These are phyloP conservation scores for Tethea ocularis DNA, from an alignment of 2,888 invertebrate genomes.

Conservation along the genomic window DNA sequence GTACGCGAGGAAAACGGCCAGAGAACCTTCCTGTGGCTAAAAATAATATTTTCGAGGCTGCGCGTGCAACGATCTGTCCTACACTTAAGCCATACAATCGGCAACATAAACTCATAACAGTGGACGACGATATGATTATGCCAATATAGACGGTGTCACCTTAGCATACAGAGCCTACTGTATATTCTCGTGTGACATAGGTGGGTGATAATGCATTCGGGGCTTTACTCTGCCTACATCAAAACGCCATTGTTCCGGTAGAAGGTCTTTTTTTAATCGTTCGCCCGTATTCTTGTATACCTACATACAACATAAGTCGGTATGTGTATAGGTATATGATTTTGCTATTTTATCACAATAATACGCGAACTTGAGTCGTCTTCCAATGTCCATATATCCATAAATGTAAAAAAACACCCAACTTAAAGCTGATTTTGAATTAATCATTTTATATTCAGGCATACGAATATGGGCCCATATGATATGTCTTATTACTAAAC, in stretches of 20 bases:
- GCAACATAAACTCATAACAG: slow-evolving; percentile 37
- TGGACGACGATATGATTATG: slow-evolving; percentile 30
- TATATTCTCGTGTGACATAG: slow-evolving; percentile 13
- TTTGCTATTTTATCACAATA: slow-evolving; percentile 19
- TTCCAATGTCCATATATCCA: slow-evolving; percentile 26
- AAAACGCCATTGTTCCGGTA: slow-evolving; percentile 56
- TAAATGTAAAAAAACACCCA: too few species aligned
- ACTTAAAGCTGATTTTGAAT: too few species aligned
- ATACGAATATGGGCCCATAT: too few species aligned
- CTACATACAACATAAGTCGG: not conserved
- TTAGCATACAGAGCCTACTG: slow-evolving; percentile 23
- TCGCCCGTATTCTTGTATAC: slow-evolving; percentile 34
- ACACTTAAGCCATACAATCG: slow-evolving; percentile 43
- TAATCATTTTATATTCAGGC: too few species aligned
- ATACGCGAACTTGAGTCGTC: slow-evolving; percentile 14
- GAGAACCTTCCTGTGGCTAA: slow-evolving; percentile 77
- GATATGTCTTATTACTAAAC: too few species aligned
- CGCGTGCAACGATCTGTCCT: slow-evolving; percentile 63
- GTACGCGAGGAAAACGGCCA: slow-evolving; percentile 71
- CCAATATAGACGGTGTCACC: slow-evolving; percentile 35
- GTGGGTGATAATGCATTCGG: slow-evolving; percentile 18
- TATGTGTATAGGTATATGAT: slow-evolving; percentile 13
- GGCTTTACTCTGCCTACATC: slow-evolving; percentile 27
- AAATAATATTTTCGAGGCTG: slow-evolving; percentile 78
- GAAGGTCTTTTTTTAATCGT: slow-evolving; percentile 57